Percentiles rank a stretch among this genome's conserved stretches.
phyloP scores from a whole-genome alignment of 2,888 invertebrate genomes.

The Gasteruption jaculator region DNA sequence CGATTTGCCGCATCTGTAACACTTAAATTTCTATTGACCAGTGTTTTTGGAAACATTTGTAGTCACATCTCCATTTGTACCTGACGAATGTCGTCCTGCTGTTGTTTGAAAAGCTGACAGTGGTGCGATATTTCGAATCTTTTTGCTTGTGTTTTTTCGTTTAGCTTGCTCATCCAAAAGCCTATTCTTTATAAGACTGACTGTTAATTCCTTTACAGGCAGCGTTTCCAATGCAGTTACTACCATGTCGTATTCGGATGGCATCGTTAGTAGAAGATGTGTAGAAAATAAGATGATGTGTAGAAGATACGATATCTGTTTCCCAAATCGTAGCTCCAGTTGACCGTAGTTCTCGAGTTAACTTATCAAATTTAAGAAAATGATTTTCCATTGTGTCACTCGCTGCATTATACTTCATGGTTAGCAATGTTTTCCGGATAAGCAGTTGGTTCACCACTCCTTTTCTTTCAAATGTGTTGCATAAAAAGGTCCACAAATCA shows the following conservation, averaged over 20 bases:
- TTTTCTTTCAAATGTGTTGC: conserved; percentile 24
- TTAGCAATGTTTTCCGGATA: conserved; percentile 24
- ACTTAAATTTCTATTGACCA: conserved; percentile 10
- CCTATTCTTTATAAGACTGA: conserved; percentile 27
- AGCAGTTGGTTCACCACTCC: conserved; percentile 32
- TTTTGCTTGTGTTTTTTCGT: conserved; percentile 3
- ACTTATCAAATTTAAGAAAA: conserved; percentile 28
- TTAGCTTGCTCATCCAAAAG: conserved; percentile 27
- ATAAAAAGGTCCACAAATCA: conserved; percentile 24
- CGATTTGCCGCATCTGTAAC: conserved; percentile 15
- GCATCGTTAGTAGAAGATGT: conserved; percentile 27
- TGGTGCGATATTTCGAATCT: not conserved
- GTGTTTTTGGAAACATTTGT: too few relatives aligned
- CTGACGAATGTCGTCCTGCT: not conserved
- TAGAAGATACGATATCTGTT: conserved; percentile 24
- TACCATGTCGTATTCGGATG: conserved; percentile 25
- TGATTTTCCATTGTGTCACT: conserved; percentile 17
- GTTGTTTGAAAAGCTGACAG: too few relatives aligned
- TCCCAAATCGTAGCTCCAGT: conserved; percentile 24
- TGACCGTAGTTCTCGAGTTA: conserved; percentile 23
- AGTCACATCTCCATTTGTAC: not conserved
- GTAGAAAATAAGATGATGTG: too few relatives aligned
- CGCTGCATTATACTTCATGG: conserved; percentile 16
- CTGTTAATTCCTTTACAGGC: conserved; percentile 14
- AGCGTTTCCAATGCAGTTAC: conserved; percentile 28